Evolutionary conservation across 1,140 invertebrate species (phyloP).

Genomic region (Notospermus geniculatus): DNA sequence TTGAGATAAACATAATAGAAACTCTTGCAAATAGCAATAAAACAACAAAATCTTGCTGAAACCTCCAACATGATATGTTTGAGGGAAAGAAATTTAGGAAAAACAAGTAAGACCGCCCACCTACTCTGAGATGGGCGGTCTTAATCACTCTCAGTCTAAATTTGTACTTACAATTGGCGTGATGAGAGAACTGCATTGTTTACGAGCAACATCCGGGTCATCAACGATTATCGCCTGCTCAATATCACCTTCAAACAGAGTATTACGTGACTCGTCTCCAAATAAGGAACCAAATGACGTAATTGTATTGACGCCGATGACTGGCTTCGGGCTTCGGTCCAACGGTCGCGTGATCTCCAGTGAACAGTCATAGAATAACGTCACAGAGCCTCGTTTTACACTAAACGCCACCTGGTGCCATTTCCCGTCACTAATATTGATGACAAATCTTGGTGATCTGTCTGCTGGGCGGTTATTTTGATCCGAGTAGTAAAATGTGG

Average conservation of each 20-base stretch:
- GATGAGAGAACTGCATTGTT: slow-evolving; percentile 30
- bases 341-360: slow-evolving; percentile 27
- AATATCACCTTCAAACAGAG: slow-evolving; percentile 32
- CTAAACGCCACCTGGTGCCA: slow-evolving; percentile 43
- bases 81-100: no score
- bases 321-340: slow-evolving; percentile 21
- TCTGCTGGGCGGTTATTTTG: background rate
- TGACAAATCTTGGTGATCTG: slow-evolving; percentile 29
- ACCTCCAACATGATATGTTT: no score
- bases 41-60: no score
- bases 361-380: slow-evolving; percentile 41
- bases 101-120: no score
- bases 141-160: background rate
- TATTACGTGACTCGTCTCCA: slow-evolving; percentile 14
- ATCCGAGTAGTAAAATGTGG: background rate
- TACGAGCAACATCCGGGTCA: slow-evolving; percentile 29
- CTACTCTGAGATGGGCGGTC: no score
- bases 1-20: no score
- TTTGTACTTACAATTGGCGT: slow-evolving; percentile 2
- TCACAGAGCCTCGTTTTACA: slow-evolving; percentile 27
- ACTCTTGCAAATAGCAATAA: no score
- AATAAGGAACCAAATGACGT: slow-evolving; percentile 42
- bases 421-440: slow-evolving; percentile 24
- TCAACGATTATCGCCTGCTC: slow-evolving; percentile 38
- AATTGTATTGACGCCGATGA: slow-evolving; percentile 34